Evolutionary conservation across 2,113 vertebrate genomes (phyloP), one percentile per base, ranked within the genome.

Genomic region (Hylia prasina): DNA sequence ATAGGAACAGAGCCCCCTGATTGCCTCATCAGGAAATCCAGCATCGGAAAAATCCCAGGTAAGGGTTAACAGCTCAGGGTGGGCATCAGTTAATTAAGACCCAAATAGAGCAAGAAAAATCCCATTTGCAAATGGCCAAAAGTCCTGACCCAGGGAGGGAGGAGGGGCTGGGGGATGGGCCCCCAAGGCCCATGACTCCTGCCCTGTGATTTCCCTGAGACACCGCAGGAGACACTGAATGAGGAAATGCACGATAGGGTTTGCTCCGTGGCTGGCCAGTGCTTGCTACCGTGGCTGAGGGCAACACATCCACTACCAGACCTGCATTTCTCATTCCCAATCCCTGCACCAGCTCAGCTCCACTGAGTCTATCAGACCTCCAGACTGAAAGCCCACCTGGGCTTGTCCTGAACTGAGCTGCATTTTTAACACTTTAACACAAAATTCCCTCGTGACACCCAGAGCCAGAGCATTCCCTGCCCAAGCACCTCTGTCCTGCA

Each of bases 201-300:
- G 39, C 79, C 54, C 2, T 82, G 90, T 94, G 96, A 85, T 85
- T 58, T 21, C 0, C 0, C 50, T 2, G 11, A 75, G 75, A 39
- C 10, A 13, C 33, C 1, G 0, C 14, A 16, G 69, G 11, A 81
- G 42, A 44, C 8, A 5, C 11, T 2, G 4, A 72, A 77, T 35
- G 81, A 88, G 91, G 83, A 96, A 95, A 58, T 20, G 56, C 42
- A 40, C 25, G 12, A 0, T 35, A 5, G 3, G 33, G 14, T 50
- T 65, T 35, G 25, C 50, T 53, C 33, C 5, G 0, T 6, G 23
- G 33, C 28, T 47, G 22, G 19, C 4, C 1, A 51, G 39, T 0
- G 1, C 44, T 77, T 47, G 58, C 71, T 68, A 61, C 51, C 0
- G 0, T 39, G 51, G 35, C 42, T 0, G 1, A n/a, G 72, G 25